Evolutionary conservation across 1,140 invertebrate genomes (phyloP), one percentile per base, ranked within the genome.

Genomic region (Drosophila eugracilis): DNA sequence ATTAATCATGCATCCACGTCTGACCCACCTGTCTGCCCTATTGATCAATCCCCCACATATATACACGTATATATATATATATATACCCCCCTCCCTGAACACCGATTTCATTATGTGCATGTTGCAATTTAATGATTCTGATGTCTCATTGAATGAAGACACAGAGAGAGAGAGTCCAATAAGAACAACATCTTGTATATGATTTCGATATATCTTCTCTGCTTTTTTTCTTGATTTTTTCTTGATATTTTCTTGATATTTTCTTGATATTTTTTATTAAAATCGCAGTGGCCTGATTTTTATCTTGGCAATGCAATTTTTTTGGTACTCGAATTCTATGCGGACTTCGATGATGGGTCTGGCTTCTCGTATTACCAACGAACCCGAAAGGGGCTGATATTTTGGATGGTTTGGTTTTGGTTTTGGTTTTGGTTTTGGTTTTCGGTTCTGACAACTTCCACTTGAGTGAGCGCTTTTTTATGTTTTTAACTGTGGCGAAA

Each of bases 261-360:
- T 14, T n/a, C n/a, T n/a, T n/a, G n/a, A n/a, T n/a, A 45, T 45
- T 28, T 37, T 19, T 32, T 28, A 37, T 47, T 47, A 12, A 47
- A 47, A 26, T 47, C 24, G 24, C 24, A 28, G 47, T 75, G 72
- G 60, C 72, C 70, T 75, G 72, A 58, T 53, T 75, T 66, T 58
- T 53, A 66, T 75, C 60, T 75, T 74, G 70, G 47, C 72, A 66
- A 19, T 75, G 72, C 72, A 75, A 10, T 75, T 73, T 75, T 75
- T 75, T 42, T 17, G 39, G 21, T 65, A 62, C 60, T 65, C 41
- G 28, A 55, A 49, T 41, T 74, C 60, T 66, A 57, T 52, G 41
- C 37, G 72, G 72, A 65, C 60, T 65, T 75, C 34, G 60, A 36
- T 50, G 41, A 50, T 73, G 32, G 26, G n/a, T n/a, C 36, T 48